phyloP scores from a whole-genome alignment of 2,797 vertebrate species.

The Leuciscus waleckii region DNA sequence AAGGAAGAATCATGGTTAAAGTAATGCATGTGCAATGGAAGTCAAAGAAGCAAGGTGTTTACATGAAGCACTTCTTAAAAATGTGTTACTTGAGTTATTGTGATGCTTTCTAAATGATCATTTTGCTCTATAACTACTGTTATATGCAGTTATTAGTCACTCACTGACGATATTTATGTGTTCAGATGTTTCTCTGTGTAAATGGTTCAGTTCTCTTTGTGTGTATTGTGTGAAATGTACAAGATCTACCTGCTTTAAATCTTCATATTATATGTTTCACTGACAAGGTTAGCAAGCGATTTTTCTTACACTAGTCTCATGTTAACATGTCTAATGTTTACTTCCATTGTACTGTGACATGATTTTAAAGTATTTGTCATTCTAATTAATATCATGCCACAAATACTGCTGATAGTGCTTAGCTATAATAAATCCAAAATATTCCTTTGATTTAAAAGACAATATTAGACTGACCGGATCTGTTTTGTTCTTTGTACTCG shows the following conservation, averaged over 20 bases:
- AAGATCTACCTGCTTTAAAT: neutral
- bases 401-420: neutral
- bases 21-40: neutral
- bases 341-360: neutral
- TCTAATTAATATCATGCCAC: neutral
- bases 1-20: neutral
- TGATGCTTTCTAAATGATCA: neutral
- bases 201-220: neutral
- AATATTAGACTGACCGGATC: slow-evolving; percentile 69
- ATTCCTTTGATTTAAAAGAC: neutral
- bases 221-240: neutral
- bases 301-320: neutral
- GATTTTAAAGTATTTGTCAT: neutral
- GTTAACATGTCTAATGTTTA: too few relatives aligned
- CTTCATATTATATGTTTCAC: neutral
- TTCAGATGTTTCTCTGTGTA: neutral
- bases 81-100: neutral
- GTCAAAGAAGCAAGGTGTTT: neutral
- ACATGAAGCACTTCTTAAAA: neutral
- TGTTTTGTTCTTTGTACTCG: slow-evolving; percentile 67
- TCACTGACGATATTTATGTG: too few relatives aligned
- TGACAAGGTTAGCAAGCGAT: neutral
- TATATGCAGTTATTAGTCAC: neutral
- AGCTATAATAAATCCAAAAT: neutral
- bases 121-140: neutral